These are phyloP conservation scores for Macaria liturata DNA, from an alignment of 2,888 invertebrate species.

Conservation along the genomic window DNA sequence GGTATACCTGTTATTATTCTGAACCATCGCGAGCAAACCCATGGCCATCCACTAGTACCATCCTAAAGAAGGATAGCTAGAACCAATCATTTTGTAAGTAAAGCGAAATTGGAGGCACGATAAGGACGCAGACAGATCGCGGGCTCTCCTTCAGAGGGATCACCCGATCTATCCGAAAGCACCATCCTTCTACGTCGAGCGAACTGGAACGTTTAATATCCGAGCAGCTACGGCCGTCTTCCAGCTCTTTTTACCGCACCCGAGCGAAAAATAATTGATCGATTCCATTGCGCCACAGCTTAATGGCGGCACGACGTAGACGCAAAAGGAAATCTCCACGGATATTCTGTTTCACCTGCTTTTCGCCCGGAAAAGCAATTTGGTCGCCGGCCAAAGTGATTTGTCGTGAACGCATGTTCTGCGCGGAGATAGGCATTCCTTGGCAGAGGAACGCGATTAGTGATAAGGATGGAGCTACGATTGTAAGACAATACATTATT, in stretches of 20 bases:
- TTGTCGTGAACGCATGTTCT: slow-evolving; percentile 27
- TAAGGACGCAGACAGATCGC: slow-evolving; percentile 69
- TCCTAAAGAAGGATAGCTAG: slow-evolving; percentile 36
- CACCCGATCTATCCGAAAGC: slow-evolving; percentile 48
- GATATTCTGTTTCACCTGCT: slow-evolving; percentile 26
- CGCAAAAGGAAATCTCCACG: slow-evolving; percentile 36
- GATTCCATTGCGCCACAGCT: slow-evolving; percentile 60
- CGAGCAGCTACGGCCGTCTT: slow-evolving; percentile 60
- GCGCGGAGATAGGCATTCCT: slow-evolving; percentile 19
- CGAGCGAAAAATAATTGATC: slow-evolving; percentile 79
- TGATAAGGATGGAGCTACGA: slow-evolving; percentile 1
- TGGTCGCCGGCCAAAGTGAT: slow-evolving; percentile 40
- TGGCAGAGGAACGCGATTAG: slow-evolving; percentile 13
- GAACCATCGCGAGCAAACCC: too few species aligned
- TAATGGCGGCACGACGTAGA: slow-evolving; percentile 68
- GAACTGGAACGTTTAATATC: slow-evolving; percentile 69
- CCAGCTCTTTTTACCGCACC: slow-evolving; percentile 68
- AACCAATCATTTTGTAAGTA: slow-evolving; percentile 48
- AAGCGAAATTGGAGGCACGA: slow-evolving; percentile 57
- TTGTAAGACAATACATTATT: neutral
- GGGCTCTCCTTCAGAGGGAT: slow-evolving; percentile 69
- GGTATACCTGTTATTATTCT: too few species aligned
- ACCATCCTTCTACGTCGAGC: slow-evolving; percentile 54
- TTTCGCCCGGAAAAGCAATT: slow-evolving; percentile 34
- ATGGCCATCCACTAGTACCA: slow-evolving; percentile 20